These are phyloP conservation scores for Nomada goodeniana DNA, from an alignment of 2,888 invertebrate genomes.

Conservation along the genomic window DNA sequence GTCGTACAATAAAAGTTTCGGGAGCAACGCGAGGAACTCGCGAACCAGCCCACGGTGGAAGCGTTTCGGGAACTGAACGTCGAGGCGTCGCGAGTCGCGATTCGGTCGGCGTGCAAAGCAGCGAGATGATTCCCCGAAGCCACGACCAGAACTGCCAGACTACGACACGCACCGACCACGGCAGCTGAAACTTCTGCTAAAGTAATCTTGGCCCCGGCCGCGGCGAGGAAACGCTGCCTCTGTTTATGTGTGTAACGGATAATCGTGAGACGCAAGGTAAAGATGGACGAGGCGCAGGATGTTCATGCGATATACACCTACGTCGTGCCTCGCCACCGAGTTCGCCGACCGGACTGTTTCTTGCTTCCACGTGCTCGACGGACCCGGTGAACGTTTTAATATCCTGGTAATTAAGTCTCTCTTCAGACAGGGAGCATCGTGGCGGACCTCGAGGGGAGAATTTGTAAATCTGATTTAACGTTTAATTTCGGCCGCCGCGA, in stretches of 20 bases:
- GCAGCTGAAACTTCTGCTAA: constrained; percentile 62
- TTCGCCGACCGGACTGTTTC: not conserved
- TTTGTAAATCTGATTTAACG: constrained; percentile 36
- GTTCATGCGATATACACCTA: not conserved
- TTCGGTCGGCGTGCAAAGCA: constrained; percentile 14
- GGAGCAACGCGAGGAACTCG: not conserved
- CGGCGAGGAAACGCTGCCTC: constrained; percentile 38
- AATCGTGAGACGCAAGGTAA: constrained; percentile 55
- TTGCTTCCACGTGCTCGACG: not conserved
- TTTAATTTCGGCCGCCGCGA: constrained; percentile 18
- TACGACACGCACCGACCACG: constrained; percentile 42
- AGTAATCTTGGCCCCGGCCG: constrained; percentile 68
- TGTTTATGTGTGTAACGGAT: constrained; percentile 68
- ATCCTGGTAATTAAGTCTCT: constrained; percentile 22
- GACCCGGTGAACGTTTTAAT: constrained; percentile 12
- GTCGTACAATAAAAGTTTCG: no score
- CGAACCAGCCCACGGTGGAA: constrained; percentile 5
- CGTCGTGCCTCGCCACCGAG: not conserved
- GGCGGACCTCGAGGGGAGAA: not conserved
- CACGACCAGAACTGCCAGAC: constrained; percentile 9
- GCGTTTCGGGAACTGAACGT: constrained; percentile 29
- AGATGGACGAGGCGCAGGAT: constrained; percentile 62
- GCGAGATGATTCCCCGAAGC: constrained; percentile 13
- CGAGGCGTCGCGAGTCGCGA: not conserved
- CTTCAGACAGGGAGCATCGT: not conserved